phyloP scores from a whole-genome alignment of 2,113 vertebrate genomes.

The Pavo muticus region DNA sequence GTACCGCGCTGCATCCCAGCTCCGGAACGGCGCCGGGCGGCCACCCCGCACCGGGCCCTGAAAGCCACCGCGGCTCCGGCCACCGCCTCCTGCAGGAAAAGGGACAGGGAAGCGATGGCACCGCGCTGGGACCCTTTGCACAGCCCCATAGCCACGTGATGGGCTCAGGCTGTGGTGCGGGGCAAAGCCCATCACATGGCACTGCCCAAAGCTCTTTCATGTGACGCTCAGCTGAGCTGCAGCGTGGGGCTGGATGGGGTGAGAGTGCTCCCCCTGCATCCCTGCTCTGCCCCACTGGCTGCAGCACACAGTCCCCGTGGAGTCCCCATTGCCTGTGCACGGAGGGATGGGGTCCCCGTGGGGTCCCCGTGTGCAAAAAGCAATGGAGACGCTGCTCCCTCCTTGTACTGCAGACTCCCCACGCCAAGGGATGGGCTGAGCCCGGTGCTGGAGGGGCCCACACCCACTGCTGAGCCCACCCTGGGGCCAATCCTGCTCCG shows the following conservation, averaged over 20 bases:
- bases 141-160: background rate
- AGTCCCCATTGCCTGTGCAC: background rate
- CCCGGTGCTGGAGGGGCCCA: background rate
- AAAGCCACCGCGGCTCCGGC: background rate
- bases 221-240: slow-evolving; percentile 93
- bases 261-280: too few relatives aligned
- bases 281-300: background rate
- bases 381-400: background rate
- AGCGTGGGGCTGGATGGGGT: background rate
- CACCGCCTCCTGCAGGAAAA: slow-evolving; percentile 55
- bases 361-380: background rate
- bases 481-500: background rate
- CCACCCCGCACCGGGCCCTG: background rate
- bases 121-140: background rate
- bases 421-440: background rate
- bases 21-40: slow-evolving; percentile 73
- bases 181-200: slow-evolving; percentile 82
- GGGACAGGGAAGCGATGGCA: background rate
- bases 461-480: background rate
- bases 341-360: background rate
- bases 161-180: background rate
- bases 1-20: slow-evolving; percentile 87
- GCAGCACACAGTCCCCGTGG: background rate
- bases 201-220: slow-evolving; percentile 89
- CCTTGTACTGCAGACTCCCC: background rate